Evolutionary conservation across 2,888 invertebrate genomes (phyloP).

Genomic region (Leuctra nigra): DNA sequence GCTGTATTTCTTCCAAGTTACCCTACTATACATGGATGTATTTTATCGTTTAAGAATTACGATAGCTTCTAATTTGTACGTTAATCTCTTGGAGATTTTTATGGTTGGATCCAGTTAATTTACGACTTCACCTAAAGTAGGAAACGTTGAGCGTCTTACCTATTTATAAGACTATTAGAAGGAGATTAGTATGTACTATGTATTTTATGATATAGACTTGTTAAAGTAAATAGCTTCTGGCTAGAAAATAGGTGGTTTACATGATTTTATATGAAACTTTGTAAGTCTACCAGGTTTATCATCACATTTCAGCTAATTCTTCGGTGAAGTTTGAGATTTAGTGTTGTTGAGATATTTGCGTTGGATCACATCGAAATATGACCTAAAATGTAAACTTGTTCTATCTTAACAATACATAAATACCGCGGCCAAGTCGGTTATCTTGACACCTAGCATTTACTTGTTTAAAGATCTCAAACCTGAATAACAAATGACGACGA

Average conservation of each 20-base stretch:
- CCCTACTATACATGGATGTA: constrained; percentile 2
- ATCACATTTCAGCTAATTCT: constrained; percentile 7
- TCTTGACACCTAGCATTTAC: not conserved
- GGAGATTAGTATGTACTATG: constrained; percentile 13
- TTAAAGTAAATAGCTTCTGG: constrained; percentile 12
- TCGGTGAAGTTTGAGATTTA: constrained; percentile 8
- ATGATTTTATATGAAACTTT: constrained; percentile 14
- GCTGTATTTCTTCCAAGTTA: too few species aligned
- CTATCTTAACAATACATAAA: constrained; percentile 3
- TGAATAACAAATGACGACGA: too few species aligned
- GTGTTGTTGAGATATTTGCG: constrained; percentile 9
- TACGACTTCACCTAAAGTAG: constrained; percentile 9
- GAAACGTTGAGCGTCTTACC: constrained; percentile 8
- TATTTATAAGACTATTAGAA: constrained; percentile 16
- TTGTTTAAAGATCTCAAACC: not conserved
- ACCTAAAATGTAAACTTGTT: constrained; percentile 2
- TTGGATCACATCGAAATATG: constrained; percentile 6
- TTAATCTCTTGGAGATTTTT: constrained; percentile 15
- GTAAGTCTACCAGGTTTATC: constrained; percentile 2
- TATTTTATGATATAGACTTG: constrained; percentile 15
- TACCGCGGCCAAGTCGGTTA: not conserved
- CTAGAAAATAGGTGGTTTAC: constrained; percentile 10
- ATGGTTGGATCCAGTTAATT: constrained; percentile 15
- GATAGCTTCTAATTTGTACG: constrained; percentile 18
- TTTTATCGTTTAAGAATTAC: constrained; percentile 18